Evolutionary conservation across 2,888 invertebrate genomes (phyloP), one percentile per base, ranked within the genome.

Genomic region (Pomacea canaliculata): DNA sequence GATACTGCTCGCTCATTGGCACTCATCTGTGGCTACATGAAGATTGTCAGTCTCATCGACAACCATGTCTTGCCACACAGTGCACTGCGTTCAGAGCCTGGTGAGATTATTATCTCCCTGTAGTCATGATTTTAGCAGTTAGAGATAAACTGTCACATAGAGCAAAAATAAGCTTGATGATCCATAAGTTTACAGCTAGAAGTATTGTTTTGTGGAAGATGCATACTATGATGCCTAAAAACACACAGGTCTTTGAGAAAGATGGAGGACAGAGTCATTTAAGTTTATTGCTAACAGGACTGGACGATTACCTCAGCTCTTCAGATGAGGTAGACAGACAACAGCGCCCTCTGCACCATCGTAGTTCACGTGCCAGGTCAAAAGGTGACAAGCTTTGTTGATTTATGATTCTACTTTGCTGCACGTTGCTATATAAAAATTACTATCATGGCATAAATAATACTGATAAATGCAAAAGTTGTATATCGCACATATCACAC

Each of bases 1-100:
- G 88, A 90, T 81, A 90, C 88, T n/a, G 91, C 91, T 0, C 83
- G 89, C 48, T 89, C 90, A 1, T 83, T 91, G 70, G 91, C 91
- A 46, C 81, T 91, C 56, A 81, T 88, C 67, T 86, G 88, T 76
- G 90, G 90, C 13, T 85, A 90, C 81, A 87, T 88, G 80, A 91
- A 91, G 82, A 88, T 91, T 23, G 91, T 90, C 70, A 88, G 87
- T 77, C 81, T 91, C 13, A 90, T 91, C 59, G 90, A 91, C 78
- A 89, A 90, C 78, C 86, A 89, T 76, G 79, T 85, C 12, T 80
- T 84, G 79, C 84, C 86, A 8, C 79, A 83, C 56, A 81, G 82
- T n/a, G 83, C 84, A 8, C 83, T 88, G 27, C 76, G 88, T 51
- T 79, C 88, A 59, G 88, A 89, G 70, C 81, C 88, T 73, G 87